Evolutionary conservation across 23 tunicate genomes (phyloP).

Genomic region (Trididemnum miniatum): DNA sequence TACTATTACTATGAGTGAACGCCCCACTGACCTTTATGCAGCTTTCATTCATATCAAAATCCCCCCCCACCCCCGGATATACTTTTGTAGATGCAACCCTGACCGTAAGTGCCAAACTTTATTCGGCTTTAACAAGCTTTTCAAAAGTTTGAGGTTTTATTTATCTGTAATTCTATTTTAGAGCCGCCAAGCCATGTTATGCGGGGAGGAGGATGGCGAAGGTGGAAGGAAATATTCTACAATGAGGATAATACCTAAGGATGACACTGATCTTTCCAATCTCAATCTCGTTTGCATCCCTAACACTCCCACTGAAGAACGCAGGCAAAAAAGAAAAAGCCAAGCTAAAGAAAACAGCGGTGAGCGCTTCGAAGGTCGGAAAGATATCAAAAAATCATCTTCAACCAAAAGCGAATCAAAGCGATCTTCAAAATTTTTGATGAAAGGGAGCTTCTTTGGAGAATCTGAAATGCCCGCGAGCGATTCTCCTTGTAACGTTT

Average conservation of each 20-base stretch:
- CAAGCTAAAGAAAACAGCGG: not conserved
- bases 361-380: not conserved
- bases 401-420: not conserved
- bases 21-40: too few species aligned
- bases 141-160: too few species aligned
- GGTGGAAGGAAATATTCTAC: too few species aligned
- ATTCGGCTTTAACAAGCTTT: too few species aligned
- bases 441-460: not conserved
- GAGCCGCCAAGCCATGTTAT: too few species aligned
- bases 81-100: too few species aligned
- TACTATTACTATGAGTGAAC: too few species aligned
- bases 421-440: not conserved
- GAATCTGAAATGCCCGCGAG: not conserved
- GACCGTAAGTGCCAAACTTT: too few species aligned
- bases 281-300: slow-evolving; percentile 70
- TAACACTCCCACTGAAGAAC: slow-evolving; percentile 41
- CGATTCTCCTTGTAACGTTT: not conserved
- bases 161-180: too few species aligned
- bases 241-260: slow-evolving; percentile 54
- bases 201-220: too few species aligned
- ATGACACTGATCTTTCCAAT: slow-evolving; percentile 70
- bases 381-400: not conserved
- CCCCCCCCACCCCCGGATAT: too few species aligned
- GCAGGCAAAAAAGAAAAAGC: not conserved
- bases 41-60: too few species aligned